These are phyloP conservation scores for Pollicipes pollicipes DNA, from an alignment of 1,140 invertebrate species.

Conservation along the genomic window DNA sequence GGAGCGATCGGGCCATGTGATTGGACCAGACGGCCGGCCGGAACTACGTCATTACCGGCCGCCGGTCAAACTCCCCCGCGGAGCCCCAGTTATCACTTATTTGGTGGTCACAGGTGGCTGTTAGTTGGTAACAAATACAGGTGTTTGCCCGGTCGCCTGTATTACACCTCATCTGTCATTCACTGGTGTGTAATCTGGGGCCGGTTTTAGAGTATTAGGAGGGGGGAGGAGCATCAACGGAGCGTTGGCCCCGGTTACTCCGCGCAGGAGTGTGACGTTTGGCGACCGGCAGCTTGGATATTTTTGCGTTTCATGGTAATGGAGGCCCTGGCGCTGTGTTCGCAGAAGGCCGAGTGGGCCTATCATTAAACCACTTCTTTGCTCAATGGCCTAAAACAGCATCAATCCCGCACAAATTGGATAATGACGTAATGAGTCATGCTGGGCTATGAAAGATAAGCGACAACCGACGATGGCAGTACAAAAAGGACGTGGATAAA, in stretches of 20 bases:
- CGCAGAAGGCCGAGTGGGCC: not conserved
- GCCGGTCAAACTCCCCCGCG: too few species aligned
- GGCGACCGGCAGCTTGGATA: not conserved
- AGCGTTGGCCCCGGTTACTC: not conserved
- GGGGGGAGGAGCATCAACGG: not conserved
- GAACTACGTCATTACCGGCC: not conserved
- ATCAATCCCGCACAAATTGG: not conserved
- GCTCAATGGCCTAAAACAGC: not conserved
- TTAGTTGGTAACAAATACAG: too few species aligned
- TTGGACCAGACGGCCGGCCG: not conserved
- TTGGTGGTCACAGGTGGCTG: not conserved
- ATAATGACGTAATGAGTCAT: slow-evolving; percentile 20
- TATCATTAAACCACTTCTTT: not conserved
- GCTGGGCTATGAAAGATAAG: too few species aligned
- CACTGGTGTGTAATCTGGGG: not conserved
- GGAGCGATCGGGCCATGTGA: not conserved
- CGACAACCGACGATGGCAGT: too few species aligned
- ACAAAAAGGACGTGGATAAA: too few species aligned
- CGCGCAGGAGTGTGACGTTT: not conserved
- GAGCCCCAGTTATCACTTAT: not conserved
- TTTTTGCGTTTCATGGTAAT: not conserved
- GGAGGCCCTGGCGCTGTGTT: too few species aligned
- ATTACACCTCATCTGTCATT: not conserved
- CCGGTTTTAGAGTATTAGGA: too few species aligned
- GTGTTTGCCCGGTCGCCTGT: not conserved